These are phyloP conservation scores for Scartelaos histophorus DNA, from an alignment of 2,113 vertebrate genomes.

Conservation along the genomic window DNA sequence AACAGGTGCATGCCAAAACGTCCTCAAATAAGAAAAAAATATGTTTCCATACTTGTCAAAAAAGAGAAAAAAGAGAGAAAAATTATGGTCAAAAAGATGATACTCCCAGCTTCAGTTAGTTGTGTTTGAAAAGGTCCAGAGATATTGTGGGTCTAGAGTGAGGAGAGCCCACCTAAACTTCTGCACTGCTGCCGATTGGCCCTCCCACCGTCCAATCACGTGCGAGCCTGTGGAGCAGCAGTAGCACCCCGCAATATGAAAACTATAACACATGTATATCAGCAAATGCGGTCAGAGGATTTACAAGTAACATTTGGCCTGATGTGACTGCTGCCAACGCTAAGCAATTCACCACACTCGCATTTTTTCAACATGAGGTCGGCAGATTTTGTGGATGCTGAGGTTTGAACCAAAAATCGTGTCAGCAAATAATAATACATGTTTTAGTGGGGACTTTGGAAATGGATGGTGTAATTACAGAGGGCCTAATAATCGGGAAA, in stretches of 20 bases:
- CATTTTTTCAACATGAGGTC: slow-evolving; percentile 61
- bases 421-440: slow-evolving; percentile 71
- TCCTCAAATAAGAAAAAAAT: slow-evolving; percentile 32
- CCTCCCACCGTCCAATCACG: slow-evolving; percentile 55
- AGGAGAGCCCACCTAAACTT: slow-evolving; percentile 75
- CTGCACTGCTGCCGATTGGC: slow-evolving; percentile 56
- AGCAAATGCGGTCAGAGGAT: slow-evolving; percentile 54
- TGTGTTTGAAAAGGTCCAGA: slow-evolving; percentile 56
- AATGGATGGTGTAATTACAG: slow-evolving; percentile 69
- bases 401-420: slow-evolving; percentile 50
- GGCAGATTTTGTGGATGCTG: slow-evolving; percentile 40
- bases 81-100: slow-evolving; percentile 10
- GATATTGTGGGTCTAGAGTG: slow-evolving; percentile 53
- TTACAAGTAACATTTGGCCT: slow-evolving; percentile 44
- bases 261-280: slow-evolving; percentile 45
- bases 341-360: slow-evolving; percentile 39
- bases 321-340: slow-evolving; percentile 26
- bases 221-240: slow-evolving; percentile 29
- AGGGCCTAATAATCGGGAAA: slow-evolving; percentile 58
- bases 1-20: slow-evolving; percentile 60
- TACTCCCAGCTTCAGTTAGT: slow-evolving; percentile 35
- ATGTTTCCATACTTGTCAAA: slow-evolving; percentile 44
- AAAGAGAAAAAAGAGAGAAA: neutral
- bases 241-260: slow-evolving; percentile 36
- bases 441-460: slow-evolving; percentile 64